Conservation (phyloP, 2,797 vertebrate genomes). For the Pitangus sulphuratus region DNA sequence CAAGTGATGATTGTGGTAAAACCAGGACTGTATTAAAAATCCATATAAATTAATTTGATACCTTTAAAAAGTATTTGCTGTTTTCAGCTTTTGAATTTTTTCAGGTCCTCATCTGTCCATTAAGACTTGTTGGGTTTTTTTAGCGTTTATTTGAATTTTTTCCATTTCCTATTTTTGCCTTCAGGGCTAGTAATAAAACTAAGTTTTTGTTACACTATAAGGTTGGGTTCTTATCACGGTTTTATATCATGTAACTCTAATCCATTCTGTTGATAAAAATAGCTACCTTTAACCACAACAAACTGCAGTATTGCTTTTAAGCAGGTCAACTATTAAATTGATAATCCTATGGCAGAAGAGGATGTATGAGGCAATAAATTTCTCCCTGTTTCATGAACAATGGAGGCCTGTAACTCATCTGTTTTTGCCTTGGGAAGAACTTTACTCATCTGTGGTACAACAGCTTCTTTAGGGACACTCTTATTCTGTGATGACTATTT, state of each 20-base stretch:
- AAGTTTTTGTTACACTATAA: background rate
- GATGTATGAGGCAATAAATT: slow-evolving; percentile 16
- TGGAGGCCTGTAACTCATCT: background rate
- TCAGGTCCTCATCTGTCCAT: background rate
- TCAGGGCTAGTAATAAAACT: slow-evolving; percentile 25
- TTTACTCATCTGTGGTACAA: background rate
- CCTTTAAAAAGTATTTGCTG: background rate
- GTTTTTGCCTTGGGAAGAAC: background rate
- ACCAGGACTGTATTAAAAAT: background rate
- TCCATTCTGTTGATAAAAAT: slow-evolving; percentile 23
- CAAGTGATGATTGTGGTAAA: background rate
- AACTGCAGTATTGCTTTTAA: slow-evolving; percentile 1
- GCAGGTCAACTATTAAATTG: background rate
- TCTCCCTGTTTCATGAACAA: slow-evolving; percentile 8
- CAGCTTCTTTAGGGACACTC: background rate
- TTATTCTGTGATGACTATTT: background rate
- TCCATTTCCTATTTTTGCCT: slow-evolving; percentile 6
- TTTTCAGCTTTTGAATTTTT: background rate
- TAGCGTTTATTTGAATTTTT: background rate
- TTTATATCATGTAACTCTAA: slow-evolving; percentile 12
- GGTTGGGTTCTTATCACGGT: background rate
- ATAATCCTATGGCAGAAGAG: slow-evolving; percentile 4
- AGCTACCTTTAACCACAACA: background rate
- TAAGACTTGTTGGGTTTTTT: background rate
- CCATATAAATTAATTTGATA: background rate